Conservation (phyloP, 2,797 vertebrate species). For the Fistularia commersonii region DNA sequence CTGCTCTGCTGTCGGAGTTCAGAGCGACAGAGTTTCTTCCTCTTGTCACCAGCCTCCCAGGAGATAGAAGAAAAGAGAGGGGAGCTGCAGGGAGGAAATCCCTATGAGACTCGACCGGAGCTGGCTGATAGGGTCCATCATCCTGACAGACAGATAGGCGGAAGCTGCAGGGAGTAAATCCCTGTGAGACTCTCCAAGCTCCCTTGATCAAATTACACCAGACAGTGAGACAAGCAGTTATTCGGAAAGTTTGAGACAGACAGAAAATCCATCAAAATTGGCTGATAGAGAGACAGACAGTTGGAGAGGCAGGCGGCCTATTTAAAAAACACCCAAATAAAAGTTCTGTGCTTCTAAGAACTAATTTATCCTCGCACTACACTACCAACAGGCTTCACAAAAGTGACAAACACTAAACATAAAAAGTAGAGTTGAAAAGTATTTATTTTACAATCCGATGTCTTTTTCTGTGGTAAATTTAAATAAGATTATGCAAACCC, state of each 20-base stretch:
- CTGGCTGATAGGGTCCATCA: conserved; percentile 33
- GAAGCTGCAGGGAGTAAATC: conserved; percentile 33
- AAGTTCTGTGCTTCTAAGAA: no score
- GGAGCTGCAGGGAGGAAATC: conserved; percentile 35
- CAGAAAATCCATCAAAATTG: conserved; percentile 1
- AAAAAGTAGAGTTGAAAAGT: no score
- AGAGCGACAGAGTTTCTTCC: conserved; percentile 48
- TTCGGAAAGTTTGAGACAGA: conserved; percentile 11
- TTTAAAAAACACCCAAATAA: no score
- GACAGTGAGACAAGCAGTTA: conserved; percentile 16
- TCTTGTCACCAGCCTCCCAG: conserved; percentile 42
- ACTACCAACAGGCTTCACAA: no score
- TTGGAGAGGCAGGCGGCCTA: not conserved
- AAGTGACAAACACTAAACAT: no score
- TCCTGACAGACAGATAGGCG: conserved; percentile 24
- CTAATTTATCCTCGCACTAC: no score
- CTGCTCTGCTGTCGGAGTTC: conserved; percentile 33
- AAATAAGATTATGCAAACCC: no score
- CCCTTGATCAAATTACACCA: conserved; percentile 24
- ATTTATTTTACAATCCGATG: no score
- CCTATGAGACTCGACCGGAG: conserved; percentile 32
- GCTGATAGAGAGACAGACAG: not conserved
- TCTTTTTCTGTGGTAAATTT: no score
- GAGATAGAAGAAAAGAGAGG: conserved; percentile 22
- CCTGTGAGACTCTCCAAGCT: conserved; percentile 25